phyloP scores from a whole-genome alignment of 2,888 invertebrate genomes.

The Germaria angustata region DNA sequence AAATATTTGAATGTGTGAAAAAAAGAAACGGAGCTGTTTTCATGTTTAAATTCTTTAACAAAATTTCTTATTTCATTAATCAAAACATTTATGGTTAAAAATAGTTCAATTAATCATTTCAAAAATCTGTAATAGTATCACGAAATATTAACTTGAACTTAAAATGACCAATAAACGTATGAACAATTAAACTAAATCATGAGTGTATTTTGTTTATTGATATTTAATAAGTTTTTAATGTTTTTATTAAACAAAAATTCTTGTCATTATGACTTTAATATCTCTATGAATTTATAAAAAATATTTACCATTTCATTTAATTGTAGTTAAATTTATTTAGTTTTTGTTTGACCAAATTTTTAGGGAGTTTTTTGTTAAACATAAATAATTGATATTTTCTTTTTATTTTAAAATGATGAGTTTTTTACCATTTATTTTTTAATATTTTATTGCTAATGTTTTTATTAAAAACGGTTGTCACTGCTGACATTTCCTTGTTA shows the following conservation, averaged over 20 bases:
- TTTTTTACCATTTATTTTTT: constrained; percentile 73
- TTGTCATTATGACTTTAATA: constrained; percentile 43
- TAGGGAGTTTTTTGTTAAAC: neutral
- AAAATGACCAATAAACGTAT: constrained; percentile 17
- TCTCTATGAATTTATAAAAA: constrained; percentile 26
- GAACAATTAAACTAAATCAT: constrained; percentile 37
- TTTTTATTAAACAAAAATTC: neutral
- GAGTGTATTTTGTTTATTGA: neutral
- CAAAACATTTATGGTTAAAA: neutral
- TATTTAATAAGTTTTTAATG: neutral
- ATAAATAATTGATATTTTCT: constrained; percentile 47
- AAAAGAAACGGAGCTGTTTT: neutral
- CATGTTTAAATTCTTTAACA: neutral
- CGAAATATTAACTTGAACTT: constrained; percentile 12
- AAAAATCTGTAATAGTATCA: neutral
- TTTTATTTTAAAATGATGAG: constrained; percentile 5
- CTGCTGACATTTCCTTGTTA: constrained; percentile 63
- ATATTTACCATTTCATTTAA: constrained; percentile 4
- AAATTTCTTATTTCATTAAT: neutral
- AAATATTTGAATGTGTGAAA: neutral
- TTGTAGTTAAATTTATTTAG: constrained; percentile 2
- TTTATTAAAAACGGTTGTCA: constrained; percentile 40
- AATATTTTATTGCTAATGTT: constrained; percentile 12
- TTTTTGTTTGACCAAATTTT: neutral
- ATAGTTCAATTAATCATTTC: constrained; percentile 13